Conservation (phyloP, 2,113 vertebrate genomes). For the Meles meles region DNA sequence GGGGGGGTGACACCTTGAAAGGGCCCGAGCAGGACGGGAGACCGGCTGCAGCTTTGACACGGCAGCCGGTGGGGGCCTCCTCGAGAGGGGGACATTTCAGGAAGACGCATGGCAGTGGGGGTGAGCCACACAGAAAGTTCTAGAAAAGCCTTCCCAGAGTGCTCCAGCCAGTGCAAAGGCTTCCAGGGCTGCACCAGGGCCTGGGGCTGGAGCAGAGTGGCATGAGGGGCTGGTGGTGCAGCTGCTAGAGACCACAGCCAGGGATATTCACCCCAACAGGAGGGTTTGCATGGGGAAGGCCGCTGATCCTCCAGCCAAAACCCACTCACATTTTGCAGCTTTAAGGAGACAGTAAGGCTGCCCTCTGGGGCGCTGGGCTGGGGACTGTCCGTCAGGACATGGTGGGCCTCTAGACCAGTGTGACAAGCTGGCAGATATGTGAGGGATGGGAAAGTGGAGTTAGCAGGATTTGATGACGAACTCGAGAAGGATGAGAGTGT, state of each 20-base stretch:
- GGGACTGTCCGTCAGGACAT: rapidly evolving
- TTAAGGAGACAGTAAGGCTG: neutral
- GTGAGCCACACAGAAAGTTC: neutral
- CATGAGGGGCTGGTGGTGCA: too few species aligned
- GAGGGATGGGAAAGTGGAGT: neutral
- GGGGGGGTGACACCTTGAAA: neutral
- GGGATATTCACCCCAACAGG: neutral
- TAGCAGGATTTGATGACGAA: too few species aligned
- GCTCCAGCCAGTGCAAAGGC: too few species aligned
- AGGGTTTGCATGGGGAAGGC: neutral
- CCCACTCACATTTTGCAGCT: neutral
- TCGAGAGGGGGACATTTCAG: neutral
- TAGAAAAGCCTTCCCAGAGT: neutral
- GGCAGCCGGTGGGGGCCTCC: too few species aligned
- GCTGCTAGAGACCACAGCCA: neutral
- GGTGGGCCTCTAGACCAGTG: neutral
- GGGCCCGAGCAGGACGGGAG: neutral
- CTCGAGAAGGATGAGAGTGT: neutral
- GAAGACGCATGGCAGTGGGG: neutral
- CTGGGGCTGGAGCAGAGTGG: neutral
- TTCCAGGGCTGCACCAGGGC: neutral
- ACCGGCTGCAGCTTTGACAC: rapidly evolving
- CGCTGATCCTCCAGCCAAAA: neutral
- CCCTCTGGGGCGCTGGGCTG: neutral
- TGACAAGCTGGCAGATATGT: neutral